Conservation (phyloP, 2,797 vertebrate species). For the Emydoidea blandingii region DNA sequence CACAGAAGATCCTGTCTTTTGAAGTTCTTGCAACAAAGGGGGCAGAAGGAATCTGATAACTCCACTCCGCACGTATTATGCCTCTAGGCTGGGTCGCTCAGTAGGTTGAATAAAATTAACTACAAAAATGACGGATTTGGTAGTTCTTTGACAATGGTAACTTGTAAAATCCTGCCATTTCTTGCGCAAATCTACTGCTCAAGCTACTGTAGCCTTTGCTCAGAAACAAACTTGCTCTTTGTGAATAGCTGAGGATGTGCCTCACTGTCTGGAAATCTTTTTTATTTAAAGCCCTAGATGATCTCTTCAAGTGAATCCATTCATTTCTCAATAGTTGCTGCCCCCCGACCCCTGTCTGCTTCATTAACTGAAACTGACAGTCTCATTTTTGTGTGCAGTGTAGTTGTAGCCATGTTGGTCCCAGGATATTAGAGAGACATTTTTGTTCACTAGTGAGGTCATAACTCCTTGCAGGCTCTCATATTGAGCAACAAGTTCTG, state of each 20-base stretch:
- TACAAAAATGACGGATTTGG: not conserved
- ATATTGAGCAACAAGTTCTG: not conserved
- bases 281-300: slow-evolving; percentile 14
- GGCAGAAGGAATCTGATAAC: not conserved
- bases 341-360: slow-evolving; percentile 1
- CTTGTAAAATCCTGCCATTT: not conserved
- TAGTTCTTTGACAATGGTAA: accelerated
- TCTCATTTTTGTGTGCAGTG: not conserved
- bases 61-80: accelerated
- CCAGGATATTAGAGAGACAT: not conserved
- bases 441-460: not conserved
- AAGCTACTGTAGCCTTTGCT: not conserved
- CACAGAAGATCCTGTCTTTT: not conserved
- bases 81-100: accelerated
- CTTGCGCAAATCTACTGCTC: not conserved
- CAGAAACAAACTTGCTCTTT: not conserved
- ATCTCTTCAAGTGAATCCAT: not conserved
- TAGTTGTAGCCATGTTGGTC: not conserved
- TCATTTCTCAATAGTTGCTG: not conserved
- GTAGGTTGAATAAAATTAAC: not conserved
- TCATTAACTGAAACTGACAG: not conserved
- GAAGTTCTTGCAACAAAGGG: not conserved
- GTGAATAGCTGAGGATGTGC: not conserved
- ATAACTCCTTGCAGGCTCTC: not conserved
- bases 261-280: slow-evolving; percentile 15